Evolutionary conservation across 2,113 vertebrate species (phyloP), one percentile per base, ranked within the genome.

Genomic region (Austrofundulus limnaeus): DNA sequence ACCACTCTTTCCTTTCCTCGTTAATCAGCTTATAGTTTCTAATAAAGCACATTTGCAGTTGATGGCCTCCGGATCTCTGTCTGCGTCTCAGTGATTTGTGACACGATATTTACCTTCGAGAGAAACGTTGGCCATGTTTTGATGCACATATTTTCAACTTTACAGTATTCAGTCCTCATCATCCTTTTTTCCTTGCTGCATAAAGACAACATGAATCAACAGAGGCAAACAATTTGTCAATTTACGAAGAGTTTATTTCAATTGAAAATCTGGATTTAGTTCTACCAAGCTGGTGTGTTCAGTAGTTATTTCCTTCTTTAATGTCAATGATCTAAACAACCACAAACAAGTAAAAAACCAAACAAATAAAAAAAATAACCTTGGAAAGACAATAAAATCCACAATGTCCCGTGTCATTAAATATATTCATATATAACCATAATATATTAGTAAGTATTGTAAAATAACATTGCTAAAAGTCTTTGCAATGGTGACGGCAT

Each of bases 401-500:
- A 96, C 95, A 95, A 94, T 94, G 94, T 91, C 91, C 92, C 90
- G 90, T 94, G 94, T 96, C 94, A 96, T 97, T 98, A 98, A 98
- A 98, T 97, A 98, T 96, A 95, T 97, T 96, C 94, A 97, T 96
- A 96, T 96, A 97, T 96, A 96, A 96, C 95, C 94, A 93, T 96
- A 97, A 98, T 98, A 98, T 98, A 98, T 98, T 98, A 98, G 96
- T 98, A 98, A 93, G 92, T 94, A 95, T 95, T 89, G 94, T 94
- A 94, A 94, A 94, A 95, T 92, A 94, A 91, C 92, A 93, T 91
- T 57, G 91, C 92, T 94, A 94, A 93, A 72, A 67, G 70, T 84
- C 87, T 90, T 89, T 90, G 94, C 94, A 92, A 92, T 91, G 90
- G 90, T 92, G 93, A 92, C 87, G 93, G 86, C 87, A 91, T 96